Conservation (phyloP, 1,140 invertebrate genomes). For the Aleiodes sp. region DNA sequence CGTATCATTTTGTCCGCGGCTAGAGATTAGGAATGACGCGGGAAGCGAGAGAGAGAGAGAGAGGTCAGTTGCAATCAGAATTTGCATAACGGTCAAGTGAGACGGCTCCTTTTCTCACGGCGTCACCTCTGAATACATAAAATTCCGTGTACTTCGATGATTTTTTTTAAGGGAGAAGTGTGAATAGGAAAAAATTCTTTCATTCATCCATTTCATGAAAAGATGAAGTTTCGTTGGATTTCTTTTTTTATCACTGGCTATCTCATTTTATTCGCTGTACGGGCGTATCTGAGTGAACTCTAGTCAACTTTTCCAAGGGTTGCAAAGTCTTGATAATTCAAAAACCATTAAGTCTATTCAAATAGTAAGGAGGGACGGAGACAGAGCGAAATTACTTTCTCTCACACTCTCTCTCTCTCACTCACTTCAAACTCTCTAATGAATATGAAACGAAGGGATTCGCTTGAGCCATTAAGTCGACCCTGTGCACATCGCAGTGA, state of each 20-base stretch:
- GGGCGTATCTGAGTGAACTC: background rate
- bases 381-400: conserved; percentile 5
- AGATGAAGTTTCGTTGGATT: too few species aligned
- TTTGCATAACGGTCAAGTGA: conserved; percentile 49
- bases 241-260: background rate
- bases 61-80: conserved; percentile 36
- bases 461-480: conserved; percentile 17
- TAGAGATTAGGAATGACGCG: conserved; percentile 47
- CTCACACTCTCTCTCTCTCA: background rate
- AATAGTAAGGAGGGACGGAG: too few species aligned
- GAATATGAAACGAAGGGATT: conserved; percentile 29
- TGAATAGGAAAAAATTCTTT: background rate
- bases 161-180: background rate
- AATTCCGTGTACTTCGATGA: background rate
- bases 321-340: conserved; percentile 34
- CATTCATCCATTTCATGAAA: background rate
- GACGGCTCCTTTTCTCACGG: conserved; percentile 1
- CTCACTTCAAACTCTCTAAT: conserved; percentile 17
- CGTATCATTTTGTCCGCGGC: conserved; percentile 52
- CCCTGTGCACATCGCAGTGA: background rate
- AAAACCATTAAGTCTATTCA: conserved; percentile 38
- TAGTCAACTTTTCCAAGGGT: conserved; percentile 24
- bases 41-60: too few species aligned
- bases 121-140: background rate
- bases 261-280: too few species aligned